Base-by-base conservation (phyloP, 1,140 invertebrate genomes). In the Drosophila bocqueti region DNA sequence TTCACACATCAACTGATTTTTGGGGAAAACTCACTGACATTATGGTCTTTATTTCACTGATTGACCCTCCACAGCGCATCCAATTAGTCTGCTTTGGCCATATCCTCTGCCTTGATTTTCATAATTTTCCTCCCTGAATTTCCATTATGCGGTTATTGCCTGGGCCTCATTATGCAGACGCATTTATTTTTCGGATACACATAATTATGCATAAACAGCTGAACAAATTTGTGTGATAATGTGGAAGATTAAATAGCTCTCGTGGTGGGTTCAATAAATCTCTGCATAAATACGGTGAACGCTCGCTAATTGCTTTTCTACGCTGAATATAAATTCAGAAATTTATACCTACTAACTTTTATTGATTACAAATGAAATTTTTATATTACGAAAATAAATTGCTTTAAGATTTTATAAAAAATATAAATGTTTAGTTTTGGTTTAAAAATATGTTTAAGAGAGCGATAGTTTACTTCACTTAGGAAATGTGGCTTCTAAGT, bases 161-260 rank as follows among this genome's bases (percentile, higher is more conserved):
- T 31, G 46, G 54, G 45, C 11, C 43, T 47, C 18, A 72, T 72
- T 61, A 38, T 73, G 69, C 67, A 52, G 31, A 61, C 68, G 18
- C 71, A 73, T 73, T 52, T 73, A 74, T 73, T 73, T 73, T 73
- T 52, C 46, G 31, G 57, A 34, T 38, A 52, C 46, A 74, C 26
- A 73, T 61, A 73, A 61, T 73, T 74, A 61, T 45, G 69, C 46
- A 29, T 61, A 49, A 74, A 74, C 46, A 73, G 71, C 55, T 60
- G 54, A 73, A 73, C 55, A 43, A 73, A 72, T 73, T 72, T 36
- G 36, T 72, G 69, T 67, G 63, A 31, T 69, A 73, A 60, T 73
- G 46, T 55, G 49, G n/a, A 72, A 60, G 54, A 60, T 59, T 50
- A 71, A 45, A 71, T 26, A 49, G 52, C 36, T 69, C 36, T 57